Percentiles rank a stretch among this genome's conserved stretches.
These are phyloP conservation scores for Phania funesta DNA, from an alignment of 2,888 invertebrate species.

Conservation along the genomic window DNA sequence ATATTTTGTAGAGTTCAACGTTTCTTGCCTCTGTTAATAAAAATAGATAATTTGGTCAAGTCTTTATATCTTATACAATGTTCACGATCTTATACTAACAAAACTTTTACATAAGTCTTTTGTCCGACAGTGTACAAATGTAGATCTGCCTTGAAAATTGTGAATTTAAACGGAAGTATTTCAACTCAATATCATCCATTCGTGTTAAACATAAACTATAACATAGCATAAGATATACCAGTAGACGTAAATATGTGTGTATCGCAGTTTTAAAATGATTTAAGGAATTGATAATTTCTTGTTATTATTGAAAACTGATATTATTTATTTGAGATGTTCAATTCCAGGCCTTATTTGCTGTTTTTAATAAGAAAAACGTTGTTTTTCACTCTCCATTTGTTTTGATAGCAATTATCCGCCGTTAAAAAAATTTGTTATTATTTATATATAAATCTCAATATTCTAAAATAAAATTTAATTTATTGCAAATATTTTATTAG, in stretches of 20 bases:
- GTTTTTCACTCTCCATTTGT: constrained; percentile 47
- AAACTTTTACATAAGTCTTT: no score
- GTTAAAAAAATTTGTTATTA: neutral
- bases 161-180: constrained; percentile 52
- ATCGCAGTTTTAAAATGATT: constrained; percentile 8
- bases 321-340: constrained; percentile 37
- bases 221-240: neutral
- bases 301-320: constrained; percentile 61
- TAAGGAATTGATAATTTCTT: constrained; percentile 54
- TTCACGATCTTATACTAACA: no score
- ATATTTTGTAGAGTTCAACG: no score
- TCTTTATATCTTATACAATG: no score
- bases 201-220: neutral
- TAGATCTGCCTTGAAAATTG: constrained; percentile 20
- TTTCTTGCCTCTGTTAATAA: no score
- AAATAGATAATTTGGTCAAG: no score
- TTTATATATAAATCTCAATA: neutral
- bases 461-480: no score
- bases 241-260: neutral
- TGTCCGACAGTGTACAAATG: no score
- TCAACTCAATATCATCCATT: constrained; percentile 20
- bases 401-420: constrained; percentile 13
- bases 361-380: constrained; percentile 53
- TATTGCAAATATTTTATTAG: no score
- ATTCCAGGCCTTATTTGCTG: constrained; percentile 10